Base-by-base conservation (phyloP, 1,140 invertebrate species). In the Dufourea novaeangliae region DNA sequence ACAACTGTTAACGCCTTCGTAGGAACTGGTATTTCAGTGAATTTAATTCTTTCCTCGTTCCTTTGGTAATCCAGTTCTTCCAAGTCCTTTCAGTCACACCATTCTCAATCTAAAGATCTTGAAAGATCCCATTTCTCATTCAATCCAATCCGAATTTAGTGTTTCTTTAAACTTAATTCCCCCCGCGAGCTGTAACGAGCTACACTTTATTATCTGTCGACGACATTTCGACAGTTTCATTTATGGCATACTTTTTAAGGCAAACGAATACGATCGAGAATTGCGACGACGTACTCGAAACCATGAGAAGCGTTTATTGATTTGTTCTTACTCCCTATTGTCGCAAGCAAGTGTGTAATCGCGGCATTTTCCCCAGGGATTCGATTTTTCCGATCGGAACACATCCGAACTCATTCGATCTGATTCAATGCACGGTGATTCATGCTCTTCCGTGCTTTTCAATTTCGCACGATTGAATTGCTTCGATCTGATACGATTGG, bases 311-410 rank as follows among this genome's bases (percentile, higher is more conserved):
- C 46, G 54, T 76, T 69, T 76, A 76, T 76, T 57, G 64, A 76
- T 76, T 69, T 68, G 66, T 69, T 50, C 41, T 76, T 67, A 25
- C 22, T 5, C 39, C 14, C 66, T 61, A 69, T 76, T 76, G 66
- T 76, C 54, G 73, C 73, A 69, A 76, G 73, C 64, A 69, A 69
- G 73, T 69, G 66, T 76, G 64, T 76, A 76, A 76, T 76, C 73
- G 73, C 66, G 20, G 66, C 54, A 76, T 69, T 76, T 76, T 56
- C 73, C 37, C 54, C 20, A 0, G 66, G 39, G 73, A 69, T 76
- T 76, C 64, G 73, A 76, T 76, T 76, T 76, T 76, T 76, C 73
- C 64, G 73, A 76, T 69, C 62, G 66, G 73, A 76, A 59, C 73
- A 56, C 73, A 75, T 75, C 73, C 64, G 64, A 69, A 50, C 73